These are phyloP conservation scores for Elgaria multicarinata DNA, from an alignment of 2,113 vertebrate species.

Conservation along the genomic window DNA sequence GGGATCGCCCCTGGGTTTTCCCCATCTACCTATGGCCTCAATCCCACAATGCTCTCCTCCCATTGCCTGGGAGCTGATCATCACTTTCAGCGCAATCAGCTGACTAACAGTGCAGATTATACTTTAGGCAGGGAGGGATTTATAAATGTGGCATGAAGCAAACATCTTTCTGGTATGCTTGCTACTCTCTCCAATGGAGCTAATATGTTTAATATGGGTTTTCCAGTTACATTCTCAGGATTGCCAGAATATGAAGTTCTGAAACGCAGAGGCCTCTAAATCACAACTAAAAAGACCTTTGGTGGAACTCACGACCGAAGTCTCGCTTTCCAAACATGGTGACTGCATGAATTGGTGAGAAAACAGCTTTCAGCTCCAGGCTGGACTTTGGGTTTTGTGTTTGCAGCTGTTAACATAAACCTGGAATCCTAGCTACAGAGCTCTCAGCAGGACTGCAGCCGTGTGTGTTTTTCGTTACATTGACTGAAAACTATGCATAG, in stretches of 20 bases:
- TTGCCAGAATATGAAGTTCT: background rate
- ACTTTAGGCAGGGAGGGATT: background rate
- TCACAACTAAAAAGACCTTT: conserved; percentile 11
- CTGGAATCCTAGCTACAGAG: conserved; percentile 74
- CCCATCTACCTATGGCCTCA: no score
- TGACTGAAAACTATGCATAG: conserved; percentile 83
- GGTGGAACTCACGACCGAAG: conserved; percentile 59
- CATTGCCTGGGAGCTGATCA: background rate
- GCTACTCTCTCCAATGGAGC: background rate
- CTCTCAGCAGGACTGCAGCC: conserved; percentile 77
- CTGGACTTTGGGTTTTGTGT: conserved; percentile 72
- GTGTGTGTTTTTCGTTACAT: conserved; percentile 79
- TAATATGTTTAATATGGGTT: background rate
- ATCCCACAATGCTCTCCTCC: background rate
- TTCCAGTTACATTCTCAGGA: background rate
- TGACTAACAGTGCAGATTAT: background rate
- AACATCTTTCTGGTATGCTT: no score
- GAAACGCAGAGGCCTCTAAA: background rate
- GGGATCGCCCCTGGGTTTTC: no score
- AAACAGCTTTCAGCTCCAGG: conserved; percentile 72
- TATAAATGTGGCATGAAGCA: no score
- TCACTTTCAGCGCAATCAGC: no score
- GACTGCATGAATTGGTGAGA: conserved; percentile 69
- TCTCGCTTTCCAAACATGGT: conserved; percentile 49
- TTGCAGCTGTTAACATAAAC: conserved; percentile 83